Conservation (phyloP, 2,888 invertebrate species). For the Chalcis sispes region DNA sequence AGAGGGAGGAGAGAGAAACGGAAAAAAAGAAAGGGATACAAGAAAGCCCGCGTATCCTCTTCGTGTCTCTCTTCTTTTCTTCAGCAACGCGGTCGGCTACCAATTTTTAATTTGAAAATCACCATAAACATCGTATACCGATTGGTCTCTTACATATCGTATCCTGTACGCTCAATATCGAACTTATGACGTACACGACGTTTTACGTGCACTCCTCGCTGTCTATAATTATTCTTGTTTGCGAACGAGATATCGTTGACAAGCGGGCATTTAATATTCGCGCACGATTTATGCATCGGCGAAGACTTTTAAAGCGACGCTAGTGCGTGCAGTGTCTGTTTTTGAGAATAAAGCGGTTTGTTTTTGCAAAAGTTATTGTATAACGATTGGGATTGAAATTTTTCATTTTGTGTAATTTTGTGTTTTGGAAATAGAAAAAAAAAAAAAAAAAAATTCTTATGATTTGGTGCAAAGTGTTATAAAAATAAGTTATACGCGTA, state of each 20-base stretch:
- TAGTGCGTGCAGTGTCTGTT: neutral
- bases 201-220: neutral
- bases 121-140: conserved; percentile 49
- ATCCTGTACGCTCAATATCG: conserved; percentile 20
- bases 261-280: neutral
- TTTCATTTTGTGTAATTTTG: too few species aligned
- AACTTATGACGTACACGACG: conserved; percentile 1
- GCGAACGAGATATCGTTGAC: conserved; percentile 27
- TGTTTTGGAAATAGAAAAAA: too few species aligned
- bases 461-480: too few species aligned
- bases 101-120: conserved; percentile 52
- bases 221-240: conserved; percentile 32
- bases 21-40: conserved; percentile 3
- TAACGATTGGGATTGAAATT: too few species aligned
- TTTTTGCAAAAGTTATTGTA: neutral
- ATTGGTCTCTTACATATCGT: conserved; percentile 11
- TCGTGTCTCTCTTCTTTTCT: conserved; percentile 12
- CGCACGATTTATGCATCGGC: neutral
- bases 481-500: too few species aligned
- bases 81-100: neutral
- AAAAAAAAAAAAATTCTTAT: too few species aligned
- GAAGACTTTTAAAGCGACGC: conserved; percentile 18
- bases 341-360: neutral
- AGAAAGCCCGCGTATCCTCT: conserved; percentile 23
- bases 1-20: neutral